A percentile compares a stretch with the other conserved stretches of the same genome.
Evolutionary conservation across 92 coral and sea anemone genomes (phyloP).

Genomic region (Virgularia gustaviana): DNA sequence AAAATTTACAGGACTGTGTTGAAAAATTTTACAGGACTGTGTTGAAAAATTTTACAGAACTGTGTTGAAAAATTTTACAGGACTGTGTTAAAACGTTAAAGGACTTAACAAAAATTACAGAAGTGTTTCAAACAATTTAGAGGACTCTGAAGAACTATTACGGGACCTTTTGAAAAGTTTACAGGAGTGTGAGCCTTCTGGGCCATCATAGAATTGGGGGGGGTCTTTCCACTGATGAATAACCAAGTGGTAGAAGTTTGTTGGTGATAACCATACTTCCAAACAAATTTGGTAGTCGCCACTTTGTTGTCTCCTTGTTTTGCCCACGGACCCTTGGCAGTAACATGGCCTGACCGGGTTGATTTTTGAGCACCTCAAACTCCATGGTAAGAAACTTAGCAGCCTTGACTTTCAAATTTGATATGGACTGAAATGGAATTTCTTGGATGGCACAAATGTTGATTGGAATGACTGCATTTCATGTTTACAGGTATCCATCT

Average conservation of each 20-base stretch:
- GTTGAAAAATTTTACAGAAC: no score
- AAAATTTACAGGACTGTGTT: background rate
- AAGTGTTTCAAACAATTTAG: no score
- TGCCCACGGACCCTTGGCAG: slow-evolving; percentile 1
- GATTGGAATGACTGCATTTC: slow-evolving; percentile 8
- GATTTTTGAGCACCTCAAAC: background rate
- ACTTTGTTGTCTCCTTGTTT: slow-evolving; percentile 1
- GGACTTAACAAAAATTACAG: no score
- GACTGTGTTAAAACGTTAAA: no score
- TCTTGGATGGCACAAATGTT: slow-evolving; percentile 9
- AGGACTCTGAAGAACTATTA: no score
- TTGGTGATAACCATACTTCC: background rate
- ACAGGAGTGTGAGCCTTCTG: no score
- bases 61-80: no score
- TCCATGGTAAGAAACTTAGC: slow-evolving; percentile 6
- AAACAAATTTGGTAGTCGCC: slow-evolving; percentile 9
- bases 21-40: no score
- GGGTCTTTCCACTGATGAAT: slow-evolving; percentile 6
- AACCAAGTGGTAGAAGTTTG: no score
- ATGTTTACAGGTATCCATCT: slow-evolving; percentile 21
- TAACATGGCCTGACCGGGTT: background rate
- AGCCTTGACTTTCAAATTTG: slow-evolving; percentile 3
- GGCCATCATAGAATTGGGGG: no score
- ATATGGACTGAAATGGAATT: background rate
- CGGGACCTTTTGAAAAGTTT: no score